Conservation (phyloP, 1,140 invertebrate genomes). For the Lordiphosa clarofinis region DNA sequence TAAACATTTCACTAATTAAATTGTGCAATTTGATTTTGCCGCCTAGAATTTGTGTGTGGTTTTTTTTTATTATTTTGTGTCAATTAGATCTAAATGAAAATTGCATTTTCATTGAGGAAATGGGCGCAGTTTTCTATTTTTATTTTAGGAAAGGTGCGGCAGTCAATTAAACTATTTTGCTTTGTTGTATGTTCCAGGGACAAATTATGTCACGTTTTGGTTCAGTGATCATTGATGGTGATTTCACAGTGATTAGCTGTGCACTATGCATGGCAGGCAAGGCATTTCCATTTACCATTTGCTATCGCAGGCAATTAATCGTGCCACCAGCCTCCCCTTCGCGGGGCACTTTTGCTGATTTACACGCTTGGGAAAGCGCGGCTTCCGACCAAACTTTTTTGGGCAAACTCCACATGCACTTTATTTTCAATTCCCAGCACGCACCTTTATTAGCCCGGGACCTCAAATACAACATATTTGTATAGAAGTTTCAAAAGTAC, state of each 20-base stretch:
- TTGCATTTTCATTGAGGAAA: slow-evolving; percentile 35
- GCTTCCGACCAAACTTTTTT: too few relatives aligned
- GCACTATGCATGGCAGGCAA: slow-evolving; percentile 56
- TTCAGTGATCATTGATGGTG: slow-evolving; percentile 55
- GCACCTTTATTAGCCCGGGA: too few relatives aligned
- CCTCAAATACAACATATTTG: too few relatives aligned
- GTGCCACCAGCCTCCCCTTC: slow-evolving; percentile 8
- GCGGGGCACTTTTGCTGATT: not conserved
- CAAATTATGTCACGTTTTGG: slow-evolving; percentile 71
- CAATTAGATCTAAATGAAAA: slow-evolving; percentile 14
- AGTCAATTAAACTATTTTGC: too few relatives aligned
- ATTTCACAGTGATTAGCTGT: slow-evolving; percentile 74
- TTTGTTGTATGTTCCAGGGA: too few relatives aligned
- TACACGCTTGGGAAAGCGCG: slow-evolving; percentile 4
- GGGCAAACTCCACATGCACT: too few relatives aligned
- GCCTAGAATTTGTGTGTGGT: not conserved
- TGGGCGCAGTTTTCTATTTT: slow-evolving; percentile 32
- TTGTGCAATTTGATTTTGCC: slow-evolving; percentile 18
- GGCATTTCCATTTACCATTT: slow-evolving; percentile 41
- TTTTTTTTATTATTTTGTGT: not conserved
- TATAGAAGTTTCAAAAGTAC: too few relatives aligned
- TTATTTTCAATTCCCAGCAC: too few relatives aligned
- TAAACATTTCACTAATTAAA: slow-evolving; percentile 27
- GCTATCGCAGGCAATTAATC: slow-evolving; percentile 36
- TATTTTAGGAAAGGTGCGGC: not conserved